Base-by-base conservation (phyloP, 2,888 invertebrate genomes). In the Oeneis ivallda region DNA sequence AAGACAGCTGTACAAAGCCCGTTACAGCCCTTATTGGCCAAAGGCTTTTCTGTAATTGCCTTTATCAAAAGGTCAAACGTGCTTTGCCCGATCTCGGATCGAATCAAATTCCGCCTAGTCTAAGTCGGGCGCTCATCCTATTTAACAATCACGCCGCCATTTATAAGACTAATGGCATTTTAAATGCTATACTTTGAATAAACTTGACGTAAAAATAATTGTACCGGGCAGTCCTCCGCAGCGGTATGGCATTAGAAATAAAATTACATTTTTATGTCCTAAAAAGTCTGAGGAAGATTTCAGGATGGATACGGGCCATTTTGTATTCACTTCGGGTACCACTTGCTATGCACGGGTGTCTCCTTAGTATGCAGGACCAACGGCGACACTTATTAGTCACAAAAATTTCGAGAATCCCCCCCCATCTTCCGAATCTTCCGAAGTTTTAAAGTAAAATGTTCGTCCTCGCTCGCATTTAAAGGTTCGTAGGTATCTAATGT, bases 301-400 rank as follows among this genome's bases (percentile, higher is more conserved):
- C 79, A 82, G 82, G 75, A 75, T 74, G 82, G 78, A 78, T 78
- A 80, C 81, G 75, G 74, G 76, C 76, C 81, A 75, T 88, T 91
- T 89, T 85, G 89, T 87, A 90, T 91, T 91, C 90, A 81, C 80
- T 76, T 77, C 77, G 79, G 80, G 89, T 87, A 75, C 76, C 66
- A 73, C 86, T 85, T 86, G 85, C 82, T 83, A 87, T 89, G 86
- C 85, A 83, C 83, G 83, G 79, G 84, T 79, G 79, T 81, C 87
- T 83, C 70, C 73, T 92, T 89, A 90, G 89, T 92, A 92, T 91
- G 88, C 91, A 82, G 89, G 82, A 75, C 80, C 78, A 72, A 81
- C 80, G 71, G 78, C 84, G 82, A 81, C 87, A 88, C 86, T 92
- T 90, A 91, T 92, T 91, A 91, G 89, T 88, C 89, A 89, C 84